Evolutionary conservation across 92 coral and sea anemone species (phyloP), one percentile per base, ranked within the genome.

Genomic region (Parazoanthus atlanticus): DNA sequence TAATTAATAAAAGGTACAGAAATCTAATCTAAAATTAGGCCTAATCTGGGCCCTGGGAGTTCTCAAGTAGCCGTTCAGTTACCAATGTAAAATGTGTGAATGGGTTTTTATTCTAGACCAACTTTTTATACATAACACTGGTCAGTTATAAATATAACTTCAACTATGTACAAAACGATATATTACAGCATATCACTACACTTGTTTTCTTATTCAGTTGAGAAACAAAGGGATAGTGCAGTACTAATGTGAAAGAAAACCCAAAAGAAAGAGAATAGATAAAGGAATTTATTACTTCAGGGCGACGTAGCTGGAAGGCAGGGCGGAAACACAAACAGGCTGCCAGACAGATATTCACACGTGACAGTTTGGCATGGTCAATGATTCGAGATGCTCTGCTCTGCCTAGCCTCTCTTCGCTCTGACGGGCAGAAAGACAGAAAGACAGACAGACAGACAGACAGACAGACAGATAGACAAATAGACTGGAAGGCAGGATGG

Each of bases 371-470:
- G 8, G 9, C 23, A 56, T 13, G 21, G 9, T 19, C 66, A 94
- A 67, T 91, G 84, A 76, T 97, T 97, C 98, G 95, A 95, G 29
- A 97, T 97, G 88, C 99, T 95, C 70, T 95, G 90, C 89, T 95
- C 99, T 77, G 94, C 96, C 85, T 97, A 98, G 89, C 94, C 99
- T 89, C 99, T 71, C 75, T 94, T 97, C 58, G 10, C 19, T 52
- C 58, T 52, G 58, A 52, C 58, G 6, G 28, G 5, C 70, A 19
- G 70, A 26, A 2, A 36, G 38, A 36, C 19, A 23, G 61, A 8
- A 13, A 21, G 34, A 43, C 38, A 36, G 33, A 47, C 7, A 28
- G 32, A 77, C 43, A 73, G 43, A 6, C 38, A 73, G 40, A 30
- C 41, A 3, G 19, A 52, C 3, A 67, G 73, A 6, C 32, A 25